Base-by-base conservation (phyloP, 2,797 vertebrate genomes). In the Rhadinocentrus ornatus region DNA sequence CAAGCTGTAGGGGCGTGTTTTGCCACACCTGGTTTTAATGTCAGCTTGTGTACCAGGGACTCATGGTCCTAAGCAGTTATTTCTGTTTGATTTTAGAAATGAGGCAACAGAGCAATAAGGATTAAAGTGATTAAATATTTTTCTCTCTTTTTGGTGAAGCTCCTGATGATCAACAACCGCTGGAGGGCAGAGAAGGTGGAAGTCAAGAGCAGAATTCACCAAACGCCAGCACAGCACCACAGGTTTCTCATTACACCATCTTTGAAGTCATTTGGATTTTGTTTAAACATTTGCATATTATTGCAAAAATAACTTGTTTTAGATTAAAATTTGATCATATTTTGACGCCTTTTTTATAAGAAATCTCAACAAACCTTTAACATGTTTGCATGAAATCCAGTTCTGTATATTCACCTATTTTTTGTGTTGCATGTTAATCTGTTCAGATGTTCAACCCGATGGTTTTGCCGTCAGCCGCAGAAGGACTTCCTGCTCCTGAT, bases 361-460 rank as follows among this genome's bases (percentile, higher is more conserved):
- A 24, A 52, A 52, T 52, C 10, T 22, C 48, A 52, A 4, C 9
- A 4, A 52, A 11, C n/a, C 48, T n/a, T 24, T 22, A 52, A 26
- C 3, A 26, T 52, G 48, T 48, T 48, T 7, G 10, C 18, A 48
- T n/a, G 18, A 41, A 41, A 18, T 16, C 8, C 34, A 37, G 26
- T 66, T 16, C 4, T 34, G 26, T n/a, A 80, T 31, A 74, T 39
- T 16, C 39, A 53, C 3, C 50, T 34, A 64, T 2, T 26, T 3
- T 53, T 15, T 39, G 1, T 66, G 6, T 68, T 65, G 0, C 6
- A 15, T 34, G 63, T 59, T 26, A 7, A 73, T 77, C 27, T 59
- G 6, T 68, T 29, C 69, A 99, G 97, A 95, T 94, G 82, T 92
- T 95, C 80, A 94, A 94, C 72, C 91, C 95, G 2, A 89, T 92